These are phyloP conservation scores for Aptenodytes patagonicus DNA, from an alignment of 2,113 vertebrate species.

Conservation along the genomic window DNA sequence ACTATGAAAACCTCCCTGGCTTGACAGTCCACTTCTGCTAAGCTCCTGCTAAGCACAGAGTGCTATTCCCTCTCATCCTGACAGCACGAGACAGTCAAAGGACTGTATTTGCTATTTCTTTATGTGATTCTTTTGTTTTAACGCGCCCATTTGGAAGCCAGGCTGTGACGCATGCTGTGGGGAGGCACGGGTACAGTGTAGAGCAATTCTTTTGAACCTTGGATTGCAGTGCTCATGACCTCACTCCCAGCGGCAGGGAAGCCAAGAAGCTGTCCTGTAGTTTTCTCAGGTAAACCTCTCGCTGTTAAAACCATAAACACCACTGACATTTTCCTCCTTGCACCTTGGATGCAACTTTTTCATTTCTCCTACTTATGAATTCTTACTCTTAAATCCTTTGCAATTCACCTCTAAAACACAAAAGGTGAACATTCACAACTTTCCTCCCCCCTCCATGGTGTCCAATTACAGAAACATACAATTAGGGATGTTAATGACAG, in stretches of 20 bases:
- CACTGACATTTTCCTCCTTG: neutral
- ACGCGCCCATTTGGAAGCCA: neutral
- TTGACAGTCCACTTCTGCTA: neutral
- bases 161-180: neutral
- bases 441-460: neutral
- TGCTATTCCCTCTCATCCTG: neutral
- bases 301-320: neutral
- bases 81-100: neutral
- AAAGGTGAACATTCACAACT: neutral
- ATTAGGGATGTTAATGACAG: constrained; percentile 36
- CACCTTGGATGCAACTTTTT: neutral
- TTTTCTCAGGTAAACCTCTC: neutral
- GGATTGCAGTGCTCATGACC: neutral
- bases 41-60: neutral
- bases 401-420: neutral
- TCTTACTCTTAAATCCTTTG: neutral
- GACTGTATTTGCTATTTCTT: neutral
- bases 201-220: neutral
- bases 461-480: constrained; percentile 16
- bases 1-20: neutral
- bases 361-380: neutral
- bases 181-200: neutral
- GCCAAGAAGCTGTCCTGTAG: neutral
- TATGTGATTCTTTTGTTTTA: neutral
- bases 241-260: neutral